Percentiles rank a stretch among this genome's conserved stretches.
Conservation (phyloP, 2,888 invertebrate genomes). For the Hirtodrosophila confusa region DNA sequence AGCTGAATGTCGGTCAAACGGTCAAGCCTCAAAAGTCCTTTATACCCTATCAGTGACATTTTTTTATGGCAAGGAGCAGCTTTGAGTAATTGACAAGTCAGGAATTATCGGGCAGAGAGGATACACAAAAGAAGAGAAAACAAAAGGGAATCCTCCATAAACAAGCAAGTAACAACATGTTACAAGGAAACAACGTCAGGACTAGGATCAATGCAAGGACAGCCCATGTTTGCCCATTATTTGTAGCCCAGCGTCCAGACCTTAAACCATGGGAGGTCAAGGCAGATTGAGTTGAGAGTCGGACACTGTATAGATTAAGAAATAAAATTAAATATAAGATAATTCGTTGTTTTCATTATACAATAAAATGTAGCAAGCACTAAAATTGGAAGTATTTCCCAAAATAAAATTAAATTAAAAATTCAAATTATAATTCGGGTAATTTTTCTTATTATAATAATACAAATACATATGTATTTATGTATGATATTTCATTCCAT, state of each 20-base stretch:
- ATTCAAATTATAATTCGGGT: too few species aligned
- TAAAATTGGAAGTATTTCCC: too few species aligned
- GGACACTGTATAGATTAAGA: too few species aligned
- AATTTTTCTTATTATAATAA: too few species aligned
- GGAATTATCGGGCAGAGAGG: conserved; percentile 35
- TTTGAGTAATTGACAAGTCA: conserved; percentile 68
- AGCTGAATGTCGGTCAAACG: conserved; percentile 44
- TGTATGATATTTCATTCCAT: too few species aligned
- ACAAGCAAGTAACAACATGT: background rate
- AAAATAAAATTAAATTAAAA: too few species aligned
- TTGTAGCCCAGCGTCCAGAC: background rate
- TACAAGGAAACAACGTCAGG: background rate
- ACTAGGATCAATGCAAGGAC: conserved; percentile 10
- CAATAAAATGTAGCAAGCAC: too few species aligned
- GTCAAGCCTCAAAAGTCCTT: conserved; percentile 41
- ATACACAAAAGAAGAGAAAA: conserved; percentile 15
- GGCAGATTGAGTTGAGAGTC: background rate
- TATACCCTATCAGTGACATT: conserved; percentile 29
- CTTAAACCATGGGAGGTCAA: background rate
- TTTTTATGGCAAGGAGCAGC: conserved; percentile 20
- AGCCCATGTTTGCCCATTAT: conserved; percentile 12
- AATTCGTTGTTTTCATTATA: too few species aligned
- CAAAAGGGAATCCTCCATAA: conserved; percentile 20
- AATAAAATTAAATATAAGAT: too few species aligned
- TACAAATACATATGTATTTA: too few species aligned